A percentile compares a stretch with the other conserved stretches of the same genome.
Conservation (phyloP, 2,113 vertebrate species). For the Ondatra zibethicus region DNA sequence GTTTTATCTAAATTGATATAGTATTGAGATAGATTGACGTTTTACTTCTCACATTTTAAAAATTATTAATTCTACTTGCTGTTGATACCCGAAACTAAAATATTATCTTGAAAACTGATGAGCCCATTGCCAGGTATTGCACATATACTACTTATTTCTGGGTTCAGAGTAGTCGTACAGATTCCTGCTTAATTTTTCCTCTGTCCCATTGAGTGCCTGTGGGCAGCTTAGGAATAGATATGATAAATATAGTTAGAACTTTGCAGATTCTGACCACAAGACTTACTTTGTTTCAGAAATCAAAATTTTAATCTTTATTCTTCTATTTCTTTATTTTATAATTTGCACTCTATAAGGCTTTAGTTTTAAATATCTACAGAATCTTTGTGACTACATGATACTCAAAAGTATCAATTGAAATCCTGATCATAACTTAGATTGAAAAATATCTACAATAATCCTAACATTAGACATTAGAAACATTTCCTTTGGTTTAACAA, state of each 20-base stretch:
- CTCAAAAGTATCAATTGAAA: not conserved
- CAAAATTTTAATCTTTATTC: slow-evolving; percentile 41
- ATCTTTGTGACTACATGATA: not conserved
- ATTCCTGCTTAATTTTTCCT: not conserved
- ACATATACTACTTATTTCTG: not conserved
- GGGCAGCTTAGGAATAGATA: not conserved
- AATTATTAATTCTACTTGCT: slow-evolving; percentile 3
- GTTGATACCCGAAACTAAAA: not conserved
- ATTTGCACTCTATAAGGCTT: slow-evolving; percentile 7
- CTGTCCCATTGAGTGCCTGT: not conserved
- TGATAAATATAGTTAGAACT: not conserved
- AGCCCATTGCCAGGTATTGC: not conserved
- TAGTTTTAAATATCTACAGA: not conserved
- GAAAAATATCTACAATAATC: not conserved
- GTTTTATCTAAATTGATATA: slow-evolving; percentile 6
- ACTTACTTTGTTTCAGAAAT: slow-evolving; percentile 38
- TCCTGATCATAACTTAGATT: not conserved
- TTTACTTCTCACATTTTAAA: slow-evolving; percentile 48
- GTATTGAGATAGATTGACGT: not conserved
- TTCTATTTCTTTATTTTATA: not conserved
- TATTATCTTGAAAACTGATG: not conserved
- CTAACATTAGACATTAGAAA: slow-evolving; percentile 15
- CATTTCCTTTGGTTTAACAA: not conserved
- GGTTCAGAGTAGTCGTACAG: not conserved
- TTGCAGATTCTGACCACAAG: not conserved